Base-by-base conservation (phyloP, 2,888 invertebrate genomes). In the Apodemia zela region DNA sequence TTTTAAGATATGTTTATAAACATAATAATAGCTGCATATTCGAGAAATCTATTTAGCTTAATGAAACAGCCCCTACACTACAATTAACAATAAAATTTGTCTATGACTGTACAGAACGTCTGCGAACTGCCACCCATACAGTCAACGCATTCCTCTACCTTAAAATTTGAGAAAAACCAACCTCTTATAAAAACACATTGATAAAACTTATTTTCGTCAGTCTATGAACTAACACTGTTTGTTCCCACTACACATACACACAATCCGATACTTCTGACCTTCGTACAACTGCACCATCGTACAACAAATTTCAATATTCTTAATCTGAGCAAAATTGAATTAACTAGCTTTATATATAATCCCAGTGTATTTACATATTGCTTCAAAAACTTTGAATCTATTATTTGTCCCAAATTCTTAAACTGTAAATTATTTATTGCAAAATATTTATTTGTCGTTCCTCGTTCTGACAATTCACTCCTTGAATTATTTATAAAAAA, bases 31-130 rank as follows among this genome's bases (percentile, higher is more conserved):
- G 42, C 13, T 35, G 42, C 42, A 42, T 42, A 4, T 13, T 15
- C 42, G 15, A 42, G 42, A 42, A 42, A 42, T 17, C 66, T 69
- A 73, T 75, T 74, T 67, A 71, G 73, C 67, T 65, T 68, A 76
- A 72, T 68, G 73, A 74, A 68, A 72, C 66, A 58, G 66, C 60
- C 66, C 64, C 70, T 75, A 70, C 69, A 68, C 69, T 75, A 76
- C 60, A 67, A 71, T 73, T 69, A 68, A 77, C 69, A 71, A 71
- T 69, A 73, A 73, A 75, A 74, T 74, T 75, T 77, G 73, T 74
- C 75, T 77, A 77, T 70, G 65, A 70, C 78, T 77, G 77, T 77
- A 78, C 77, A 76, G 69, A 70, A 71, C 71, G 71, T 68, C 63
- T 35, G 54, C 69, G 66, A 65, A 72, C 73, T 72, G 66, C 69